Percentiles rank a stretch among this genome's conserved stretches.
Evolutionary conservation across 2,797 vertebrate genomes (phyloP).

Genomic region (Lagothrix lagotricha): DNA sequence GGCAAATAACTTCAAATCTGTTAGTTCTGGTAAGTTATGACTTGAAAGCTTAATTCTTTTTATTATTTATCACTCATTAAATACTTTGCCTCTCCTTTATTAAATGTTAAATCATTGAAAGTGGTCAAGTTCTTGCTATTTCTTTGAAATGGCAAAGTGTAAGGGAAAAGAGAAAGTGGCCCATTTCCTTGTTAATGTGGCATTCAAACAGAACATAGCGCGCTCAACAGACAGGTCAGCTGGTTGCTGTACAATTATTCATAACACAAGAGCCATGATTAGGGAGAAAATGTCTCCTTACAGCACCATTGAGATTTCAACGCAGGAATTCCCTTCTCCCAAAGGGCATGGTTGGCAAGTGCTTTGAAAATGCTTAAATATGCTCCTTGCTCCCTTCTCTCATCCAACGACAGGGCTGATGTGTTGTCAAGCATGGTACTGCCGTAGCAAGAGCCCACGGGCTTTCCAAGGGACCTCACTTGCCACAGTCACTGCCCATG

Average conservation of each 20-base stretch:
- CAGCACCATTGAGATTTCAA: background rate
- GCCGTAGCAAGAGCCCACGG: background rate
- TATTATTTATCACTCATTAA: constrained; percentile 78
- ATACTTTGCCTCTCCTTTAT: constrained; percentile 67
- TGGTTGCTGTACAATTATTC: constrained; percentile 59
- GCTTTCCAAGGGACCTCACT: background rate
- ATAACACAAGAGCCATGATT: constrained; percentile 59
- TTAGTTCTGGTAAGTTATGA: constrained; percentile 36
- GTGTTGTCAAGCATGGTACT: background rate
- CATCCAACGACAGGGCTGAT: background rate
- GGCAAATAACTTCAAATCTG: constrained; percentile 37
- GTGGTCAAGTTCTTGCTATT: constrained; percentile 59
- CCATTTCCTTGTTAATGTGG: constrained; percentile 75
- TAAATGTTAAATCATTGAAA: constrained; percentile 80
- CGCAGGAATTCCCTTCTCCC: constrained; percentile 21
- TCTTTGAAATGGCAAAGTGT: constrained; percentile 73
- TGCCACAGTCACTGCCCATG: background rate
- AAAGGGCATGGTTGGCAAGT: background rate
- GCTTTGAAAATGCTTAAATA: background rate
- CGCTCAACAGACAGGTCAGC: constrained; percentile 63
- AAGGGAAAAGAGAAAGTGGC: constrained; percentile 58
- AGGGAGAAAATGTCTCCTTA: constrained; percentile 58
- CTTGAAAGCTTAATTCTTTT: constrained; percentile 62
- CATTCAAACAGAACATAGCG: constrained; percentile 65
- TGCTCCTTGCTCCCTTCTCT: background rate